Base-by-base conservation (phyloP, 1,140 invertebrate species). In the Homalodisca vitripennis region DNA sequence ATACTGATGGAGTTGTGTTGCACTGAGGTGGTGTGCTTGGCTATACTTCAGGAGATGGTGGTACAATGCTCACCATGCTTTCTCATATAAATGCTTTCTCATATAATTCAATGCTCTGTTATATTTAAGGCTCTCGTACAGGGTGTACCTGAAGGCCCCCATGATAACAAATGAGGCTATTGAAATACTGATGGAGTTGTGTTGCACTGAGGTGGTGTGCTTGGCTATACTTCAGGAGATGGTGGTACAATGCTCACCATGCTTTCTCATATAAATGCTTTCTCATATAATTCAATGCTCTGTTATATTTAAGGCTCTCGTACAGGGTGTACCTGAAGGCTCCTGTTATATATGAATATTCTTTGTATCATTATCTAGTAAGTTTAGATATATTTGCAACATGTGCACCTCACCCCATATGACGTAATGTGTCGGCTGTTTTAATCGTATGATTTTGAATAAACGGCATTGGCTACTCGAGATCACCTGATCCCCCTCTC, bases 141-240 rank as follows among this genome's bases (percentile, higher is more conserved):
- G 92, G 69, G 81, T 99, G n/a, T 93, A 97, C 75, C 80, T 95
- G 1, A 96, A 99, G 82, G 89, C 92, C 0, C 97, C 98, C 0
- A 78, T 92, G 22, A 85, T 99, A n/a, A 97, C 97, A 0, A 91
- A 95, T 68, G 91, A 95, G 72, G 92, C 94, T 0, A 82, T 98
- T 0, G 86, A 90, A 70, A 87, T 94, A 65, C 81, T 99, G 31
- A 91, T 92, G 76, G 82, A 87, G 73, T 85, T 94, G 63, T 93
- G 93, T 47, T 81, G 84, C 1, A 87, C 92, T 66, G 89, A 92
- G 81, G 87, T 69, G 83, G 84, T 32, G 74, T 91, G 91, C 0
- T 80, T 98, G 72, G 86, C 89, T 55, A 83, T 95, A 26, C 78
- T 95, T 1, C 88, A 90, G 74, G 92, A 97, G 76, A 80, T 98